Percentiles rank a stretch among this genome's conserved stretches.
These are phyloP conservation scores for Hafferia zeledoni DNA, from an alignment of 2,797 vertebrate species.

Conservation along the genomic window DNA sequence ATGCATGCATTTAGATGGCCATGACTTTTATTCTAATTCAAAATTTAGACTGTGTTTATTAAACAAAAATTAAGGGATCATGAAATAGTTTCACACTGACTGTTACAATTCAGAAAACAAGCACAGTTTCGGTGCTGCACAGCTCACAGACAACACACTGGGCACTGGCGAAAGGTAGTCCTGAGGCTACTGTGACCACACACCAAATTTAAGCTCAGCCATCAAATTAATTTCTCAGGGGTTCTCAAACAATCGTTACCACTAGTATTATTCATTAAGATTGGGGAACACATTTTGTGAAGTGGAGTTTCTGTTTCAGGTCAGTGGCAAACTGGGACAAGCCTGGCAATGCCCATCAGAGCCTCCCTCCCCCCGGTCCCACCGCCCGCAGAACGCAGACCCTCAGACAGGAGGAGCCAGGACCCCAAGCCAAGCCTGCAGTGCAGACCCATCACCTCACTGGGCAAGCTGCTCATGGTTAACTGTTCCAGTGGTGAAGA, in stretches of 20 bases:
- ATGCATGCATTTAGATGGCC: neutral
- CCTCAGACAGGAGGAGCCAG: neutral
- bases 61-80: neutral
- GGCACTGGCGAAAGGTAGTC: neutral
- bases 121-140: neutral
- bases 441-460: neutral
- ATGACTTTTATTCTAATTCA: neutral
- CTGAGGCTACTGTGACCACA: neutral
- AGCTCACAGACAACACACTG: neutral
- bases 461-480: neutral
- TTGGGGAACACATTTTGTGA: accelerated
- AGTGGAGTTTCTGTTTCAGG: neutral
- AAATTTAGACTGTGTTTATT: neutral
- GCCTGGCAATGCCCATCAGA: neutral
- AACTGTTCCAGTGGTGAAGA: accelerated
- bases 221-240: neutral
- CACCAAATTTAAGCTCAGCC: neutral
- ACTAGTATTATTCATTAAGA: neutral
- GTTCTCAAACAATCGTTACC: neutral
- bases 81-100: neutral
- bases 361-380: neutral
- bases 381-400: neutral
- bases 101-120: neutral
- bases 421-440: neutral
- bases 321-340: neutral